Evolutionary conservation across 2,113 vertebrate genomes (phyloP), one percentile per base, ranked within the genome.

Genomic region (Lampris megalopsis): DNA sequence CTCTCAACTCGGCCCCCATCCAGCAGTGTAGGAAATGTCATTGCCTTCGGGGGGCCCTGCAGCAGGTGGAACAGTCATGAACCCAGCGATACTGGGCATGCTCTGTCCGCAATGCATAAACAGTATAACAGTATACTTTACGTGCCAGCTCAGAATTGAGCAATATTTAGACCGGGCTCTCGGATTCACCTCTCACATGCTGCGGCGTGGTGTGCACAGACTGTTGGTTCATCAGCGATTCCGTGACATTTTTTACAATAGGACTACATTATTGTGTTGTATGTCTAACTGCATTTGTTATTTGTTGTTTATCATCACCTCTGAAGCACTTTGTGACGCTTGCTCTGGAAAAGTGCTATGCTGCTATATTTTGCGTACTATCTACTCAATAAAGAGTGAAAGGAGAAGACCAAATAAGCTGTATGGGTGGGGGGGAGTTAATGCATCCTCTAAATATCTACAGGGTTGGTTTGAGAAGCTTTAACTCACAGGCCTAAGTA

Each of bases 11-110:
- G 1, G 70, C 81, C 75, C 58, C 45, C 67, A 63, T 75, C 52
- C 36, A 73, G 65, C 66, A 58, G 75, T 9, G 64, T 77, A 77
- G 79, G 86, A 90, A 89, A 84, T 86, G 84, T 92, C 88, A 83
- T 72, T 63, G 84, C 88, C 83, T 88, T 69, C 76, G 71, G 68
- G 86, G 87, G 73, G 78, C 85, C 86, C 81, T 64, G 75, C 45
- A 74, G 85, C 91, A 89, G 88, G 83, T 90, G 90, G 82, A 63
- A 35, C 49, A n/a, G 59, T 11, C 70, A n/a, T 50, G 63, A 52
- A 61, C 57, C 45, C 69, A 70, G 58, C 60, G 36, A 61, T 60
- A 69, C 68, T 67, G 63, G 77, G 77, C 61, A 79, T 70, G 3
- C 56, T 75, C 75, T 60, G 64, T 65, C 72, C 70, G 72, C 74